A percentile compares a stretch with the other conserved stretches of the same genome.
phyloP scores from a whole-genome alignment of 2,888 invertebrate genomes.

The Chloroclysta siterata region DNA sequence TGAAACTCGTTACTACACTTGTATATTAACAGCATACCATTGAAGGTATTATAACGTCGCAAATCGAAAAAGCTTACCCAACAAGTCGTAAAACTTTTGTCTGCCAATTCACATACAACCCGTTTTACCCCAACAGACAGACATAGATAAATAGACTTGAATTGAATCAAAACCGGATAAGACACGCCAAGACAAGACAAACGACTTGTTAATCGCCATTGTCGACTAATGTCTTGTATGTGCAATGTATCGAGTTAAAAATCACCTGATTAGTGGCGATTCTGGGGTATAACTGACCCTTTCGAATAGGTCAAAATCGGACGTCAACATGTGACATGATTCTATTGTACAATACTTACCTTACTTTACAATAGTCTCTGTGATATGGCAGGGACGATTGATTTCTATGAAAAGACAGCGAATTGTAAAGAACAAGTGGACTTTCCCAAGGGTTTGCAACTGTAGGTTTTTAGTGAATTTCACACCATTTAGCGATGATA shows the following conservation, averaged over 20 bases:
- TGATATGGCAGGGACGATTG: constrained; percentile 23
- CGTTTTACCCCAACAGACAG: constrained; percentile 31
- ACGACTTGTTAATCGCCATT: constrained; percentile 77
- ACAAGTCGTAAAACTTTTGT: constrained; percentile 44
- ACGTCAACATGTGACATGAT: constrained; percentile 21
- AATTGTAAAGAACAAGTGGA: constrained; percentile 6
- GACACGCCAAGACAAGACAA: constrained; percentile 69
- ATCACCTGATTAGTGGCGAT: constrained; percentile 50
- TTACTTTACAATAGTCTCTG: constrained; percentile 7
- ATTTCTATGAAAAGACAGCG: constrained; percentile 12
- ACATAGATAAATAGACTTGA: constrained; percentile 38
- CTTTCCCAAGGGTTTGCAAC: constrained; percentile 15
- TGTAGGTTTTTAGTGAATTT: not conserved
- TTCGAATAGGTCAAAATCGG: constrained; percentile 49
- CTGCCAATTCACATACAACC: constrained; percentile 36
- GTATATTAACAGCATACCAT: too few relatives aligned
- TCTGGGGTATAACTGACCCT: constrained; percentile 47
- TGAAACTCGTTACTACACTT: not conserved
- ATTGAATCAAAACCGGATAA: constrained; percentile 50
- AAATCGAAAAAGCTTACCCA: constrained; percentile 28
- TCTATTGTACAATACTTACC: constrained; percentile 9
- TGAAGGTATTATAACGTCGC: constrained; percentile 15
- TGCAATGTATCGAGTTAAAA: constrained; percentile 66
- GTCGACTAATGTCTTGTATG: constrained; percentile 67
- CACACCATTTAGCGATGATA: too few relatives aligned